Conservation (phyloP, 2,797 vertebrate genomes). For the Danio jaintianensis region DNA sequence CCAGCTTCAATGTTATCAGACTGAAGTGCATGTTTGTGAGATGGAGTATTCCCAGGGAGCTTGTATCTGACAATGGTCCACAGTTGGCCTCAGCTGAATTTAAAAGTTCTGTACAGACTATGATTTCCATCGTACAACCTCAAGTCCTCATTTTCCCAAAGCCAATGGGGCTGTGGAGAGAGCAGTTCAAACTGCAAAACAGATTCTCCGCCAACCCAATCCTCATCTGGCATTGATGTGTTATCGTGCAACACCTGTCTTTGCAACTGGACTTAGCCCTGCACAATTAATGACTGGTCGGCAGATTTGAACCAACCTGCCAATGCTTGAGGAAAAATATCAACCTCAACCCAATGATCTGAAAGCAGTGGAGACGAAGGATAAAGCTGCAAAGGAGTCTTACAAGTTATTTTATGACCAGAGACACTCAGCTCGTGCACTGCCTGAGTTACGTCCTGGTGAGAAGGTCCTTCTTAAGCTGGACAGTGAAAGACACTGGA, state of each 20-base stretch:
- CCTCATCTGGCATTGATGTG: constrained; percentile 7
- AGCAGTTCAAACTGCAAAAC: constrained; percentile 13
- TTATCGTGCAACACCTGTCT: not conserved
- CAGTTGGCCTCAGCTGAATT: constrained; percentile 35
- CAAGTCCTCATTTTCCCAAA: constrained; percentile 16
- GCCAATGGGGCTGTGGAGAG: constrained; percentile 23
- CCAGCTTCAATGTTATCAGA: constrained; percentile 18
- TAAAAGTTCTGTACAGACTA: not conserved
- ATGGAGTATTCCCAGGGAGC: too few relatives aligned
- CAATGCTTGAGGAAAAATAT: constrained; percentile 10
- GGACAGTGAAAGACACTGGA: constrained; percentile 27
- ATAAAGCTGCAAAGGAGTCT: not conserved
- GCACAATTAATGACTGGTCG: constrained; percentile 15
- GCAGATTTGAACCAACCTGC: constrained; percentile 33
- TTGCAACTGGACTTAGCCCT: constrained; percentile 9
- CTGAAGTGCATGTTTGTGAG: constrained; percentile 51
- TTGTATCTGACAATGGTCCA: constrained; percentile 25
- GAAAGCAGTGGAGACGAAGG: not conserved
- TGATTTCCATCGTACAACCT: not conserved
- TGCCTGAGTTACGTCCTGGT: constrained; percentile 33
- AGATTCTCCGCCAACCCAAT: constrained; percentile 18
- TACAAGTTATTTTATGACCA: constrained; percentile 31
- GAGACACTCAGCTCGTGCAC: not conserved
- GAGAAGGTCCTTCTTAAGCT: constrained; percentile 32
- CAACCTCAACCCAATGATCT: not conserved